phyloP scores from a whole-genome alignment of 2,113 vertebrate genomes.

The Syrmaticus mikado region DNA sequence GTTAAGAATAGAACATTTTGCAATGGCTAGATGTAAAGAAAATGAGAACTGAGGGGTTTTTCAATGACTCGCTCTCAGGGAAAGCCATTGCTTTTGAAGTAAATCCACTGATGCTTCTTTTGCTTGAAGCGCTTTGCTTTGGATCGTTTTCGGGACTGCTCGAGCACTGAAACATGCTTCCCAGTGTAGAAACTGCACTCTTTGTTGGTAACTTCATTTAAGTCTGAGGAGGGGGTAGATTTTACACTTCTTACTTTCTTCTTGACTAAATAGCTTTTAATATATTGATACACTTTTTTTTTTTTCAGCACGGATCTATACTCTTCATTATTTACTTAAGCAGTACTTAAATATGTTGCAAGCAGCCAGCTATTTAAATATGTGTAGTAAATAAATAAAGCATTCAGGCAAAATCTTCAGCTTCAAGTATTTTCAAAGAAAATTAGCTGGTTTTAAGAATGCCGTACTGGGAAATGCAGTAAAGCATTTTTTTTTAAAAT shows the following conservation, averaged over 20 bases:
- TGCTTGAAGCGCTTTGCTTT: background rate
- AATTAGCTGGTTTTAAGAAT: background rate
- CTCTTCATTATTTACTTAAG: background rate
- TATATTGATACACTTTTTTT: background rate
- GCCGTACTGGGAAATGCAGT: fast-evolving
- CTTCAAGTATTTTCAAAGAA: background rate
- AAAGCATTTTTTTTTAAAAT: background rate
- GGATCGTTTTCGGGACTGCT: background rate
- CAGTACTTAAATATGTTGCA: background rate
- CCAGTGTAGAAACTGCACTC: background rate
- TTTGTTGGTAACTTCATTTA: background rate
- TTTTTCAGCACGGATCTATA: background rate
- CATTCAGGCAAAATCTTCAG: background rate
- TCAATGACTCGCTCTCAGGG: background rate
- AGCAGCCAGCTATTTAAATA: background rate
- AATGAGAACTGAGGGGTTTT: background rate
- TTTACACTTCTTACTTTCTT: background rate
- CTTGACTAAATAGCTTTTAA: background rate
- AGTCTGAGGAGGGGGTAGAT: background rate
- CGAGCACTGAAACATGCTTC: background rate
- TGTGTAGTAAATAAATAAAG: fast-evolving
- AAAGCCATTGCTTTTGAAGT: background rate
- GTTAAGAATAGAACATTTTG: fast-evolving
- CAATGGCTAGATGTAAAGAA: background rate
- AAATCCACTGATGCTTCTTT: background rate